Conservation (phyloP, 1,140 invertebrate species). For the Eumaeus atala region DNA sequence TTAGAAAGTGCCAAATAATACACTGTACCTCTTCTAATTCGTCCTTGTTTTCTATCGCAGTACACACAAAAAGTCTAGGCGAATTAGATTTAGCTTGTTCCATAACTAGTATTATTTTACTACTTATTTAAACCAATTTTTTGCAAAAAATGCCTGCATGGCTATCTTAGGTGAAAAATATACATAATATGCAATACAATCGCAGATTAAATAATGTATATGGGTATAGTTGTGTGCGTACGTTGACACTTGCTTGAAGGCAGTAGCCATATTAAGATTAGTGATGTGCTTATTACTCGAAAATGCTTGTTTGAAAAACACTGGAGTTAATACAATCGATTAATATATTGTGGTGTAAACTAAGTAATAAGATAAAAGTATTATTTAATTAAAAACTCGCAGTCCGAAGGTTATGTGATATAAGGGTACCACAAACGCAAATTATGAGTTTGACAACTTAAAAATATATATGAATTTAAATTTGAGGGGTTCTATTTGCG, state of each 20-base stretch:
- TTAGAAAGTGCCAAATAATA: constrained; percentile 70
- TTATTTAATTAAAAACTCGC: too few species aligned
- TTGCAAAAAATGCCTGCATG: constrained; percentile 74
- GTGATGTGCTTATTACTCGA: constrained; percentile 5
- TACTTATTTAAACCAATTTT: constrained; percentile 65
- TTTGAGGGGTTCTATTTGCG: too few species aligned
- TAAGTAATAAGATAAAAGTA: too few species aligned
- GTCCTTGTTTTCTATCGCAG: constrained; percentile 86
- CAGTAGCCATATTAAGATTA: constrained; percentile 14
- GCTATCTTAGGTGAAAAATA: constrained; percentile 74
- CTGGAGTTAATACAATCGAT: too few species aligned
- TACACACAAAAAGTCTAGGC: constrained; percentile 76
- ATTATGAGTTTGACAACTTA: too few species aligned
- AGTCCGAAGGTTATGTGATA: too few species aligned
- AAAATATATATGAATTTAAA: too few species aligned
- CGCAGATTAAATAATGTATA: constrained; percentile 35
- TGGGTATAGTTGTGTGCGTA: constrained; percentile 24
- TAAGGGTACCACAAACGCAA: too few species aligned
- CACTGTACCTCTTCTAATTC: constrained; percentile 86
- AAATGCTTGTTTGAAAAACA: too few species aligned
- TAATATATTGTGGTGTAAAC: too few species aligned
- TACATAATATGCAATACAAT: constrained; percentile 61
- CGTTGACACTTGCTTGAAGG: constrained; percentile 20
- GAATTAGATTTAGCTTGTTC: constrained; percentile 75
- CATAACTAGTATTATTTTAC: constrained; percentile 70